Percentiles rank a stretch among this genome's conserved stretches.
These are phyloP conservation scores for Pipistrellus nathusii DNA, from an alignment of 2,797 vertebrate genomes.

Conservation along the genomic window DNA sequence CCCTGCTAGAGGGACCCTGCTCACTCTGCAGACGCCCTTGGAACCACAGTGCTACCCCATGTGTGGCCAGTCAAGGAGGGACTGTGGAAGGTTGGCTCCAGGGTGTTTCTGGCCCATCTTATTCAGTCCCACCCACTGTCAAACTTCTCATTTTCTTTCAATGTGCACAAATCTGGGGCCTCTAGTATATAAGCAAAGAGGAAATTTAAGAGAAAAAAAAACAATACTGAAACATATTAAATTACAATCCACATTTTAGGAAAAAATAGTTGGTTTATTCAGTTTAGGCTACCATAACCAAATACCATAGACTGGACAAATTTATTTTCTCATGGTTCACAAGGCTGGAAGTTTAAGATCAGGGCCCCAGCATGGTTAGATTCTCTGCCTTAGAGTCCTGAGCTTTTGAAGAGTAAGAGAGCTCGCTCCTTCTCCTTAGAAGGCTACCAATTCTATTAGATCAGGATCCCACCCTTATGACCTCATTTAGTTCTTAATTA, in stretches of 20 bases:
- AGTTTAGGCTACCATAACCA: not conserved
- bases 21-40: too few species aligned
- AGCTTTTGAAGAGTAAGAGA: too few species aligned
- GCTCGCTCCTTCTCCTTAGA: not conserved
- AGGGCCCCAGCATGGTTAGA: accelerated
- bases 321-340: not conserved
- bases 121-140: too few species aligned
- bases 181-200: not conserved
- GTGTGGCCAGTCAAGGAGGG: accelerated
- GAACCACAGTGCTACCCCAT: too few species aligned
- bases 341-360: not conserved
- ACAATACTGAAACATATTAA: not conserved
- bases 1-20: too few species aligned
- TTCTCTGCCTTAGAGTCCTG: not conserved
- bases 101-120: too few species aligned
- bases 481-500: slow-evolving; percentile 5
- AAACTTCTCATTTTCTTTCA: too few species aligned
- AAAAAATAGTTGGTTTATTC: not conserved
- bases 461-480: not conserved
- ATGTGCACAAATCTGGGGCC: too few species aligned
- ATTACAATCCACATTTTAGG: not conserved
- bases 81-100: too few species aligned
- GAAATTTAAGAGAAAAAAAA: not conserved
- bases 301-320: not conserved
- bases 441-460: not conserved